Percentiles rank a stretch among this genome's conserved stretches.
Evolutionary conservation across 2,113 vertebrate species (phyloP).

Genomic region (Smithornis capensis): DNA sequence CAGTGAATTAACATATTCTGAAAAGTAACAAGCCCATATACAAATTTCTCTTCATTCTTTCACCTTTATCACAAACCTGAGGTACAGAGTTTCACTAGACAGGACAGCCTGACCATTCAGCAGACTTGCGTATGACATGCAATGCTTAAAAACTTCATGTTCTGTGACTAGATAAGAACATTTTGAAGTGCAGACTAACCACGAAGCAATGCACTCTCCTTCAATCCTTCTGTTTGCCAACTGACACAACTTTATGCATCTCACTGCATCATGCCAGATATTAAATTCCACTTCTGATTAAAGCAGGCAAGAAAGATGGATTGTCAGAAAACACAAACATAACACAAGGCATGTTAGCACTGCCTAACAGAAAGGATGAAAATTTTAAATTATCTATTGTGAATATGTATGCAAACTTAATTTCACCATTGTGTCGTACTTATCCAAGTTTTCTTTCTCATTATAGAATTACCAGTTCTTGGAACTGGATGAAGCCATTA

Average conservation of each 20-base stretch:
- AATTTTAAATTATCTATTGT: not conserved
- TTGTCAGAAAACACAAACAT: not conserved
- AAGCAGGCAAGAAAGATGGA: not conserved
- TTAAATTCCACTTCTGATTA: not conserved
- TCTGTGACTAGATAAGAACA: not conserved
- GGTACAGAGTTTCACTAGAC: not conserved
- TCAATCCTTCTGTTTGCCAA: not conserved
- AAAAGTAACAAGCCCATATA: not conserved
- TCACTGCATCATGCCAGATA: not conserved
- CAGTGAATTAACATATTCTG: not conserved
- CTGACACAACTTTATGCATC: not conserved
- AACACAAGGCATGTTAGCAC: not conserved
- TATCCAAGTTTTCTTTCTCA: not conserved
- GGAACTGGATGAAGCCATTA: not conserved
- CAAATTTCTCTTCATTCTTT: not conserved
- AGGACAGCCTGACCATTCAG: not conserved
- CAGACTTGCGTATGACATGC: not conserved
- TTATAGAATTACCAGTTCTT: not conserved
- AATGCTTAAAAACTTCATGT: not conserved
- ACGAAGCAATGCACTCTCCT: not conserved
- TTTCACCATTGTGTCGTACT: not conserved
- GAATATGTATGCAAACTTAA: not conserved
- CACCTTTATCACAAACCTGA: accelerated
- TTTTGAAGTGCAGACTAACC: not conserved
- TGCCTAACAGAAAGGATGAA: not conserved